Conservation (phyloP, 2,888 invertebrate genomes). For the Chromoteleia sp. region DNA sequence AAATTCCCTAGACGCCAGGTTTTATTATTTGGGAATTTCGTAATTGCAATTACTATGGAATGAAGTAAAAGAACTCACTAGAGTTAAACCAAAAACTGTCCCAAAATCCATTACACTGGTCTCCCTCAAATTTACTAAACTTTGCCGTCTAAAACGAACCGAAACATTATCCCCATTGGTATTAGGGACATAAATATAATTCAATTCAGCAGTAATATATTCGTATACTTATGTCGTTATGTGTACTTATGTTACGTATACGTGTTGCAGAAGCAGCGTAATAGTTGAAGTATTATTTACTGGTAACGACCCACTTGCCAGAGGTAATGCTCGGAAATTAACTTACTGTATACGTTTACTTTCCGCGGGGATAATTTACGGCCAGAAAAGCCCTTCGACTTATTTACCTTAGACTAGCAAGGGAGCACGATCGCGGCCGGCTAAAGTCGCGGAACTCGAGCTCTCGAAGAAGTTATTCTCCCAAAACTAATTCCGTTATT, state of each 20-base stretch:
- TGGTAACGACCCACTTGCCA: slow-evolving; percentile 78
- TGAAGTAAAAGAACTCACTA: too few relatives aligned
- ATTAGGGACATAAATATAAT: slow-evolving; percentile 47
- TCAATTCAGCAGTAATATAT: slow-evolving; percentile 50
- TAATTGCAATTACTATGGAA: too few relatives aligned
- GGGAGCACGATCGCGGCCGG: slow-evolving; percentile 17
- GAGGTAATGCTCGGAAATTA: slow-evolving; percentile 67
- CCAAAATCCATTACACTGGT: slow-evolving; percentile 2
- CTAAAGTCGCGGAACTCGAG: slow-evolving; percentile 36
- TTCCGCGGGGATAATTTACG: slow-evolving; percentile 62
- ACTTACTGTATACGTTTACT: slow-evolving; percentile 66
- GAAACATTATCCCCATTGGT: slow-evolving; percentile 9
- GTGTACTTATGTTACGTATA: slow-evolving; percentile 51
- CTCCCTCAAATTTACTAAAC: not conserved
- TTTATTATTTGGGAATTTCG: too few relatives aligned
- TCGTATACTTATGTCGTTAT: slow-evolving; percentile 51
- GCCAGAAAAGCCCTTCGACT: slow-evolving; percentile 57
- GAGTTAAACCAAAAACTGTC: not conserved
- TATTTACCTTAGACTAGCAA: slow-evolving; percentile 59
- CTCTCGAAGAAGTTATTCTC: slow-evolving; percentile 10
- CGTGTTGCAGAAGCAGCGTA: slow-evolving; percentile 72
- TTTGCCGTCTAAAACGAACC: not conserved
- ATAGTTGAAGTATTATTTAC: slow-evolving; percentile 81
- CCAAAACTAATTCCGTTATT: slow-evolving; percentile 33
- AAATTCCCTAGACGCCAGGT: too few relatives aligned